These are phyloP conservation scores for Agrypnus murinus DNA, from an alignment of 2,888 invertebrate genomes.

Conservation along the genomic window DNA sequence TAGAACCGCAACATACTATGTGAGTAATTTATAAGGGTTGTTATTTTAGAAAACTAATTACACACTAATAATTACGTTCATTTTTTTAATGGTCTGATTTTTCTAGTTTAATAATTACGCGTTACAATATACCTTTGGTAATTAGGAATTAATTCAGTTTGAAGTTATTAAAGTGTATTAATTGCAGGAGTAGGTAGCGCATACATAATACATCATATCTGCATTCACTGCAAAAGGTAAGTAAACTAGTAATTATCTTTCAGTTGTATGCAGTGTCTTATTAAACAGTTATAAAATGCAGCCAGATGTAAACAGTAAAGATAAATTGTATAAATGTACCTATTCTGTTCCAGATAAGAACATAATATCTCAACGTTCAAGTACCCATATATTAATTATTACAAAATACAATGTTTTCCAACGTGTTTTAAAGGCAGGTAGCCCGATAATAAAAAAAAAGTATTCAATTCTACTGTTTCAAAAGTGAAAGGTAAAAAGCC, in stretches of 20 bases:
- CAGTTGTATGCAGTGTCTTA: neutral
- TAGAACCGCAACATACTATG: too few species aligned
- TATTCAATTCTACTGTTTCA: neutral
- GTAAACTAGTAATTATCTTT: neutral
- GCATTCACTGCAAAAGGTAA: neutral
- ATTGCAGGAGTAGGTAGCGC: neutral
- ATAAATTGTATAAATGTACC: neutral
- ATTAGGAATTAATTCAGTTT: too few species aligned
- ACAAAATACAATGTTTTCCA: constrained; percentile 12
- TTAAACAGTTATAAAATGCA: constrained; percentile 20
- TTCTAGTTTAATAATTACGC: too few species aligned
- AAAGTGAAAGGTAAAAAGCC: constrained; percentile 5
- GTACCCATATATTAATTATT: constrained; percentile 1
- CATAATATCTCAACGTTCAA: neutral
- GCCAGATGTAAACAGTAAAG: constrained; percentile 9
- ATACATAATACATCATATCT: too few species aligned
- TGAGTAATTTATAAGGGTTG: too few species aligned
- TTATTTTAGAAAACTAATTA: too few species aligned
- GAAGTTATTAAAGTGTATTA: neutral
- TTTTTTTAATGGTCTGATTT: too few species aligned
- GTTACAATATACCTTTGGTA: too few species aligned
- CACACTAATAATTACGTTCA: too few species aligned
- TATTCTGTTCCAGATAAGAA: neutral
- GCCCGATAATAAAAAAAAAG: neutral
- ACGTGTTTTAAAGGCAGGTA: neutral